Evolutionary conservation across 2,797 vertebrate genomes (phyloP), one percentile per base, ranked within the genome.

Genomic region (Dendrocincla tyrannina): DNA sequence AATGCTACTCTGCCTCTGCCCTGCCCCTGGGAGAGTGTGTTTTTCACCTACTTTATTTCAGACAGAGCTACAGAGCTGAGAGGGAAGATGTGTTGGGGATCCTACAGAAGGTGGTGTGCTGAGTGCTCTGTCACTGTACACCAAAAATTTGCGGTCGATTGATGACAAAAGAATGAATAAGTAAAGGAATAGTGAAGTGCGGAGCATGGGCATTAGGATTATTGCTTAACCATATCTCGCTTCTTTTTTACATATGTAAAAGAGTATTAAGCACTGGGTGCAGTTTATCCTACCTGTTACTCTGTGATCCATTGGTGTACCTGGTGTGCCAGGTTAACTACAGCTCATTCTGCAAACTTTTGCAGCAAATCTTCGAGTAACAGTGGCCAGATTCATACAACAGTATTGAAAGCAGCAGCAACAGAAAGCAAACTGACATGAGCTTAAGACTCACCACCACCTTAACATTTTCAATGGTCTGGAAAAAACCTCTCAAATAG

Each of bases 401-500:
- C 55, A 32, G 25, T 35, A 84, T 35, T 15, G 47, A 90, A 94
- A 82, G 60, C 44, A 85, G 60, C 32, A 69, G 53, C 33, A 52
- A 67, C 58, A 72, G 85, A 88, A 83, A 81, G n/a, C 25, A 77
- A 89, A 68, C 72, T 39, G 42, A 83, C 53, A 30, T 27, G 39
- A 93, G 55, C 58, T 89, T 75, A 79, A 70, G 83, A 46, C 53
- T 50, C 50, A 78, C 66, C 53, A 56, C 70, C 18, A 68, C 59
- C 30, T 73, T 73, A 89, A 75, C 83, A 76, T 80, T 94, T 95
- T 97, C 93, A 82, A 59, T 76, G 80, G 63, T 41, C 88, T 96
- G 93, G 95, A 93, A 97, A 90, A 96, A 95, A 17, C 7, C 46
- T 94, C 90, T 93, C 62, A 88, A 72, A 89, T 27, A 86, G 59